Conservation (phyloP, 2,797 vertebrate genomes). For the Circus cinereus region DNA sequence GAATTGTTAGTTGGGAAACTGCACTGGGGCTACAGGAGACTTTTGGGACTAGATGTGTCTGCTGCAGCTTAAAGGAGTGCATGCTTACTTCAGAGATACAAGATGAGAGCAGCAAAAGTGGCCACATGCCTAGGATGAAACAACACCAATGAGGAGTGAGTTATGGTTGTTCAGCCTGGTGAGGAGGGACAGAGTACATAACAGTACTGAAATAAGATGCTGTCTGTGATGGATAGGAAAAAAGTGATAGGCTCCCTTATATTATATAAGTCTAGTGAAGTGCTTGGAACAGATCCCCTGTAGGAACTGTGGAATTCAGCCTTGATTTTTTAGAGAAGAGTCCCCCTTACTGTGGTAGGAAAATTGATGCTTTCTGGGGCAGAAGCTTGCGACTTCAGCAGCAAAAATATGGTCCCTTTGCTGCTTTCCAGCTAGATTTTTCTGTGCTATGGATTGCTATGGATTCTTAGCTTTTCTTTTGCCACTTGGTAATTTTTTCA, state of each 20-base stretch:
- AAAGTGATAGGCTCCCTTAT: background rate
- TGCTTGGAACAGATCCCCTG: background rate
- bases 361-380: background rate
- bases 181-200: background rate
- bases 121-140: background rate
- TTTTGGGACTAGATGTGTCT: background rate
- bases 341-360: background rate
- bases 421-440: background rate
- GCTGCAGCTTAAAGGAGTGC: background rate
- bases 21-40: background rate
- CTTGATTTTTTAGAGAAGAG: background rate
- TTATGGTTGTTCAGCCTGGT: background rate
- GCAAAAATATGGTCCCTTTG: background rate
- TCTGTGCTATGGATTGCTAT: background rate
- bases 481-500: background rate
- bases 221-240: background rate
- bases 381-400: background rate
- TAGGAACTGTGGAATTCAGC: background rate
- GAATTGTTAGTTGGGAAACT: background rate
- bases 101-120: background rate
- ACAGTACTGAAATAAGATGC: background rate
- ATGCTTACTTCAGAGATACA: background rate
- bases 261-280: background rate
- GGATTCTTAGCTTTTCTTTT: background rate
- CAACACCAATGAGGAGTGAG: accelerated